Evolutionary conservation across 1,140 invertebrate genomes (phyloP), one percentile per base, ranked within the genome.

Genomic region (Diabrotica undecimpunctata): DNA sequence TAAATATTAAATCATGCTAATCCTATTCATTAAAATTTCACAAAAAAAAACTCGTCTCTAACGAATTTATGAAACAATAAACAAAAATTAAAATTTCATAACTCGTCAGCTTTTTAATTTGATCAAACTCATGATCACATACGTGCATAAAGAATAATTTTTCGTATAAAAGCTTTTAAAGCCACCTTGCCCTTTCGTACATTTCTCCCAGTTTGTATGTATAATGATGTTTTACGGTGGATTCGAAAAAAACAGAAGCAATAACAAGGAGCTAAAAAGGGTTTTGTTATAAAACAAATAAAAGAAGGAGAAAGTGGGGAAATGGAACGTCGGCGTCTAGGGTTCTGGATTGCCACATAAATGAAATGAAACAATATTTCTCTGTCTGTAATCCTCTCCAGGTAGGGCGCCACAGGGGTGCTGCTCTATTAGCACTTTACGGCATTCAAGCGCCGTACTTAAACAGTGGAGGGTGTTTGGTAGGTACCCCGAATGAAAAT

Each of bases 341-440:
- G 60, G 54, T n/a, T 46, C 41, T 46, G n/a, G 41, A 46, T 46
- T 52, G 67, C 61, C 51, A 66, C 60, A 66, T 62, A 68, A 68
- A 68, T 61, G 64, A 69, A 69, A 69, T 66, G 67, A 66, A 69
- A 69, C 67, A 66, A 69, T 69, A 69, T 69, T 69, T 69, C 67
- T 66, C 61, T 64, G 58, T 61, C 58, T 69, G 66, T 66, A 64
- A 59, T 64, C 46, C 54, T 55, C 35, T 64, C 66, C 64, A 64
- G 66, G 64, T 60, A 59, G 39, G 60, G 58, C 55, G 57, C 53
- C 12, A 35, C 10, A 50, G 61, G 65, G 53, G 62, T 56, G 46
- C 57, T 25, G 64, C 60, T 54, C 67, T 69, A 69, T 69, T 69
- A 69, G 65, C 67, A 64, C 67, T 61, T 65, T 56, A 61, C 64